Evolutionary conservation across 2,797 vertebrate genomes (phyloP), one percentile per base, ranked within the genome.

Genomic region (Lacerta viridis): DNA sequence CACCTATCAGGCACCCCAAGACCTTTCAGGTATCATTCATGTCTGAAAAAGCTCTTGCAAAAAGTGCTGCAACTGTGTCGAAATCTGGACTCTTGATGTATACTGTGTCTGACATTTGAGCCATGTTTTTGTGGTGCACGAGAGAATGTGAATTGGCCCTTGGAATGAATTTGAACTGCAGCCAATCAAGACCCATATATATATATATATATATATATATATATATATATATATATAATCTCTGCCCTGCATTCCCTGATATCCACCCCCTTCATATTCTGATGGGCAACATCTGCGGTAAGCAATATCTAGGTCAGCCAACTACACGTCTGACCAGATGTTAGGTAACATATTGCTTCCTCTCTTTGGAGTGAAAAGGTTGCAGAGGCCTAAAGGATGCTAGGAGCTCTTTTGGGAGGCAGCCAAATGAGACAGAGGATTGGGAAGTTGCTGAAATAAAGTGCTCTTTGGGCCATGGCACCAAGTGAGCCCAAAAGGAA

Each of bases 261-360:
- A 55, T 15, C 23, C 20, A 39, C 7, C 75, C 68, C 17, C n/a
- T 78, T 61, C 23, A 4, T 66, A 17, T 77, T 64, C 55, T 43
- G 50, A 75, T 13, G 74, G 43, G 18, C 86, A 33, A 39, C 78
- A 64, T 74, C 74, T 88, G 33, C 11, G 79, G 66, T n/a, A 55
- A 41, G 27, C 61, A 55, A 50, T 61, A 80, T 84, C 69, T 75
- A 90, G 76, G 85, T 84, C 80, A 86, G 86, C 82, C 27, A 81
- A 3, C 0, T 59, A 5, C 8, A n/a, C 29, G 7, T 68, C 83
- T 88, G 50, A 55, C 50, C 33, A 84, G 77, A 41, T 86, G 72
- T 74, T 90, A 72, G 69, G 85, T 50, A 87, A 87, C 77, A 76
- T 90, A 90, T 87, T 78, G 83, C 82, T 4, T 0, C 66, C 80